Evolutionary conservation across 2,113 vertebrate genomes (phyloP).

Genomic region (Dolichotis patagonum): DNA sequence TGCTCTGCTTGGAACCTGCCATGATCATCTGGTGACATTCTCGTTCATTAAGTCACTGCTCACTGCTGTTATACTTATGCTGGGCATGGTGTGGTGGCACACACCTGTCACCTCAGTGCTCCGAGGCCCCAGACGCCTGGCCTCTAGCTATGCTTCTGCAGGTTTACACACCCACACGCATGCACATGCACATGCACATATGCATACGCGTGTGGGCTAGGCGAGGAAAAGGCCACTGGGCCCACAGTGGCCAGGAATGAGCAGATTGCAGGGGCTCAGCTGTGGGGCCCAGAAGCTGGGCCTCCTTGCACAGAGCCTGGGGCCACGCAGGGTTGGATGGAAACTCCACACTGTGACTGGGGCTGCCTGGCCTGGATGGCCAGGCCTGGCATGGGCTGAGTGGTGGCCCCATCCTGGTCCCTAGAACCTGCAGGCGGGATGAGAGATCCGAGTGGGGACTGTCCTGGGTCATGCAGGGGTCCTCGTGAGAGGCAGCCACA

Average conservation of each 20-base stretch:
- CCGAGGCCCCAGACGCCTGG: neutral
- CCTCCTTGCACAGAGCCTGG: neutral
- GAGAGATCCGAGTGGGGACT: neutral
- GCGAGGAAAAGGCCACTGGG: neutral
- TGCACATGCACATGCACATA: neutral
- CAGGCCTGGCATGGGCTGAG: neutral
- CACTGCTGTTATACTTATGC: neutral
- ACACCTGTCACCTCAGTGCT: neutral
- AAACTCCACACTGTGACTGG: neutral
- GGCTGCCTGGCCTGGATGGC: rapidly evolving
- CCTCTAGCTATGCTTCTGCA: neutral
- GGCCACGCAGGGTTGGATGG: neutral
- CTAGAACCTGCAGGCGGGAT: neutral
- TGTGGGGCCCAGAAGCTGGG: neutral
- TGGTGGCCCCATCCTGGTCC: neutral
- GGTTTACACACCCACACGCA: neutral
- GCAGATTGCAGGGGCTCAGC: neutral
- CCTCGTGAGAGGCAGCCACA: neutral
- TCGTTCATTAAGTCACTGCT: neutral
- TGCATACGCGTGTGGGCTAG: neutral
- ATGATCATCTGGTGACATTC: neutral
- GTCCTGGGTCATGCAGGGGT: rapidly evolving
- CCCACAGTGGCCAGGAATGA: neutral
- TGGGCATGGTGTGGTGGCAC: rapidly evolving
- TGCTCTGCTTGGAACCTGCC: neutral